phyloP scores from a whole-genome alignment of 2,888 invertebrate genomes.

The Netelia fuscicornis region DNA sequence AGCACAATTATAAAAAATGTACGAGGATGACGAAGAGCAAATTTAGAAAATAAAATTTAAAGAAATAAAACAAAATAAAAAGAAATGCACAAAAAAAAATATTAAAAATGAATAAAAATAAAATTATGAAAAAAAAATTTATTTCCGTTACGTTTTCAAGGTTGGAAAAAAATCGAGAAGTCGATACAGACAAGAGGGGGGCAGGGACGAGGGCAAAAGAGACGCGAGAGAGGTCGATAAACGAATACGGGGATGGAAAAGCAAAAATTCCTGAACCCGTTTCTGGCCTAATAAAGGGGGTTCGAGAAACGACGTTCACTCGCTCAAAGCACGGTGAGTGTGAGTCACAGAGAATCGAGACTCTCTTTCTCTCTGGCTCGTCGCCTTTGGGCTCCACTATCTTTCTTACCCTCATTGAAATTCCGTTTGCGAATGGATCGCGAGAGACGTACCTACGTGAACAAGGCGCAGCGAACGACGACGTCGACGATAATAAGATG shows the following conservation, averaged over 20 bases:
- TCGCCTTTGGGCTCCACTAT: constrained; percentile 26
- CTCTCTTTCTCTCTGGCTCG: constrained; percentile 15
- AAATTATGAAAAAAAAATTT: background rate
- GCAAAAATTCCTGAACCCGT: constrained; percentile 46
- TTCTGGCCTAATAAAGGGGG: constrained; percentile 64
- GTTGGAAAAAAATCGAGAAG: too few species aligned
- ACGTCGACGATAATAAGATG: background rate
- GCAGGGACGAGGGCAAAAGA: too few species aligned
- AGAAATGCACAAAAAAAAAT: too few species aligned
- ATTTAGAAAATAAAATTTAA: too few species aligned
- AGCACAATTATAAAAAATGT: background rate
- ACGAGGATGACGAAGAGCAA: background rate
- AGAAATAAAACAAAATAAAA: too few species aligned
- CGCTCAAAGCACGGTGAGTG: background rate
- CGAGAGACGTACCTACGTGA: constrained; percentile 12
- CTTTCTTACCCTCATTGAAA: constrained; percentile 59
- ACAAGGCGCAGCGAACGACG: constrained; percentile 24
- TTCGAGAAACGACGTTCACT: constrained; percentile 38
- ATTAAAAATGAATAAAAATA: too few species aligned
- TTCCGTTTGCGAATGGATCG: constrained; percentile 51
- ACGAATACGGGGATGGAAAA: constrained; percentile 27
- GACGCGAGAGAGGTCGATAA: background rate
- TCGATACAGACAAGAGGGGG: too few species aligned
- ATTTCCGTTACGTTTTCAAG: background rate
- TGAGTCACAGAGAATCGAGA: constrained; percentile 43